Percentiles rank a stretch among this genome's conserved stretches.
Evolutionary conservation across 2,888 invertebrate genomes (phyloP).

Genomic region (Melangyna quadrimaculata): DNA sequence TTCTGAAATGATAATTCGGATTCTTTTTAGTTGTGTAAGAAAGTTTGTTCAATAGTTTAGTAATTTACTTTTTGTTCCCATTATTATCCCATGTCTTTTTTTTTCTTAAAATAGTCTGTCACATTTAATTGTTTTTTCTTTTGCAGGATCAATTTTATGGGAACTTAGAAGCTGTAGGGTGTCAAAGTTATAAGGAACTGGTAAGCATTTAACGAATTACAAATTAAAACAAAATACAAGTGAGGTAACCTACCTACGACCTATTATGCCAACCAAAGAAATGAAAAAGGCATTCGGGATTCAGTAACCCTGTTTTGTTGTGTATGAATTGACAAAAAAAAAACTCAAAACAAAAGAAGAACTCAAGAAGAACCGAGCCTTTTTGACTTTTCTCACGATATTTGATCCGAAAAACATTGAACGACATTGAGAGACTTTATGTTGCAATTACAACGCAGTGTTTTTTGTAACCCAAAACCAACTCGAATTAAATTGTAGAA

Average conservation of each 20-base stretch:
- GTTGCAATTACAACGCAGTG: neutral
- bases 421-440: neutral
- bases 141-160: conserved; percentile 53
- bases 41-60: too few relatives aligned
- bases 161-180: conserved; percentile 44
- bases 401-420: conserved; percentile 6
- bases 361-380: neutral
- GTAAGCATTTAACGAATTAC: conserved; percentile 44
- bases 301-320: neutral
- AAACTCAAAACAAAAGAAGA: neutral
- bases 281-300: neutral
- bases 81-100: too few relatives aligned
- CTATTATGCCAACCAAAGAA: neutral
- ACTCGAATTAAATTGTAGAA: neutral
- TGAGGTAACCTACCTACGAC: too few relatives aligned
- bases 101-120: neutral
- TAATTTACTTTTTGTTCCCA: too few relatives aligned
- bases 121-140: neutral
- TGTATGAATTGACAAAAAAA: neutral
- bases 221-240: neutral
- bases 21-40: too few relatives aligned
- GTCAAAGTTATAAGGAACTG: conserved; percentile 55
- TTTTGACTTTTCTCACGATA: conserved; percentile 47
- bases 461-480: conserved; percentile 24
- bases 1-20: too few relatives aligned